Percentiles rank a stretch among this genome's conserved stretches.
Evolutionary conservation across 2,113 vertebrate genomes (phyloP).

Genomic region (Neodontobutis hainanensis): DNA sequence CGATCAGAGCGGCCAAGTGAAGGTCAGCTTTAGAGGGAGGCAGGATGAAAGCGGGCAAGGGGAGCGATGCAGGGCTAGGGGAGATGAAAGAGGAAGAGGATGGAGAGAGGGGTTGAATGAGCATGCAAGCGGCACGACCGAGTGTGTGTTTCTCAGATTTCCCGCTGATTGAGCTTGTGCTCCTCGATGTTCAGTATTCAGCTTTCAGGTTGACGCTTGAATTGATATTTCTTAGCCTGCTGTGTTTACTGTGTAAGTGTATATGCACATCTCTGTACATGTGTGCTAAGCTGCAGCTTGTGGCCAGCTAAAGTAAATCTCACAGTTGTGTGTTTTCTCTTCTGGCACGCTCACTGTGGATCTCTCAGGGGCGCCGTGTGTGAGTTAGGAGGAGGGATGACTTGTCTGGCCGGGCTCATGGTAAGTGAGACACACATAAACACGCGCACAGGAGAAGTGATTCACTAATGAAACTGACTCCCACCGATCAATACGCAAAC

Average conservation of each 20-base stretch:
- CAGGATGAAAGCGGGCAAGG: constrained; percentile 17
- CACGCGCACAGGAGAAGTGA: constrained; percentile 22
- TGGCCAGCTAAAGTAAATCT: constrained; percentile 55
- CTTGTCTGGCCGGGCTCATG: constrained; percentile 75
- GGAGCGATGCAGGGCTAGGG: constrained; percentile 17
- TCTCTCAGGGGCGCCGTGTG: constrained; percentile 73
- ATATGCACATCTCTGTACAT: constrained; percentile 25
- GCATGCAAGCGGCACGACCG: constrained; percentile 50
- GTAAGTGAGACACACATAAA: constrained; percentile 55
- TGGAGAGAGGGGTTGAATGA: constrained; percentile 65
- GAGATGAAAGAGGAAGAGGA: constrained; percentile 69
- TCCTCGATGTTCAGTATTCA: constrained; percentile 72
- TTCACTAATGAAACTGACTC: constrained; percentile 52
- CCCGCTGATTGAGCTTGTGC: constrained; percentile 72
- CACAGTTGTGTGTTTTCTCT: constrained; percentile 34
- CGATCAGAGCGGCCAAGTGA: constrained; percentile 88
- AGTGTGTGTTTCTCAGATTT: constrained; percentile 55
- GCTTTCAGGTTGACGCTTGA: constrained; percentile 70
- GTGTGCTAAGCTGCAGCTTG: constrained; percentile 49
- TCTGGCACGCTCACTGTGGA: constrained; percentile 28
- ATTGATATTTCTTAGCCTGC: constrained; percentile 74
- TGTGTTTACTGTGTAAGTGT: constrained; percentile 50
- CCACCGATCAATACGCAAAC: constrained; percentile 46
- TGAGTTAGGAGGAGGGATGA: constrained; percentile 78
- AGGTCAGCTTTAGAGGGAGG: constrained; percentile 82